Evolutionary conservation across 2,888 invertebrate species (phyloP).

Genomic region (Tuberolachnus salignus): DNA sequence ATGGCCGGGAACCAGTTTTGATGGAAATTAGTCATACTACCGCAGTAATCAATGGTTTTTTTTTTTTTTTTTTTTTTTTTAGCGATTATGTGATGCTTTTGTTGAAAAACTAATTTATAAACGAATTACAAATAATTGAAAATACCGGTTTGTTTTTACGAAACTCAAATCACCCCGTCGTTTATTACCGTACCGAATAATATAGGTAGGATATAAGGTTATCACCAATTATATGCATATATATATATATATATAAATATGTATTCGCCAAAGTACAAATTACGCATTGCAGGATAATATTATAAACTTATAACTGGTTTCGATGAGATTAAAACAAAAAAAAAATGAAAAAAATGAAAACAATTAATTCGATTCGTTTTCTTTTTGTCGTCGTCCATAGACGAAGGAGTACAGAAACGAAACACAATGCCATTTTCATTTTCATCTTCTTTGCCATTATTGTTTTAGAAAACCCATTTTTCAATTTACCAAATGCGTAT

Average conservation of each 20-base stretch:
- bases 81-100: constrained; percentile 38
- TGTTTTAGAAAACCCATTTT: constrained; percentile 17
- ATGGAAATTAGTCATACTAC: constrained; percentile 28
- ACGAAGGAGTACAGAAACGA: neutral
- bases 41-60: constrained; percentile 18
- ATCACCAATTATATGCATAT: constrained; percentile 32
- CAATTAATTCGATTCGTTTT: constrained; percentile 41
- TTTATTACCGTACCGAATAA: constrained; percentile 10
- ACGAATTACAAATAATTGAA: constrained; percentile 51
- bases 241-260: too few relatives aligned
- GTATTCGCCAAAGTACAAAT: constrained; percentile 48
- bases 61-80: neutral
- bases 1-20: constrained; percentile 42
- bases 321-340: constrained; percentile 6
- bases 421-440: too few relatives aligned
- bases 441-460: constrained; percentile 32
- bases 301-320: too few relatives aligned
- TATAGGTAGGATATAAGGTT: constrained; percentile 23
- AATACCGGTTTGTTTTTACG: constrained; percentile 45
- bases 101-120: constrained; percentile 50
- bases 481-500: constrained; percentile 19
- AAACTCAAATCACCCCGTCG: constrained; percentile 44
- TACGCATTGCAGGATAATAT: constrained; percentile 30
- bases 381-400: neutral
- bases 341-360: constrained; percentile 6